Evolutionary conservation across 2,797 vertebrate genomes (phyloP), one percentile per base, ranked within the genome.

Genomic region (Gymnothorax reevesii): DNA sequence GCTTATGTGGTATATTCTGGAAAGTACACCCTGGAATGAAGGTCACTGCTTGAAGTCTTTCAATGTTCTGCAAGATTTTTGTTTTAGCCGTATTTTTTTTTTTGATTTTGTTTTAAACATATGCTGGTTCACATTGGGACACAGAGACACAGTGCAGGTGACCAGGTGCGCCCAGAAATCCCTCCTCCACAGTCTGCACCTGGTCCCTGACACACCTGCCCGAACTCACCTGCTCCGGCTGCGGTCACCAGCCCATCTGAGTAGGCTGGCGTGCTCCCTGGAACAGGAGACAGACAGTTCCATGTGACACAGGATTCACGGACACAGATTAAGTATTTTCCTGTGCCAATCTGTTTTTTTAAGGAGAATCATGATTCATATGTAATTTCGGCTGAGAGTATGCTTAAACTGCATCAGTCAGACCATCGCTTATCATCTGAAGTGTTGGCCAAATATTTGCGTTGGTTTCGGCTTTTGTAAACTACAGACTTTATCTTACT

Each of bases 201-300:
- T 52, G 7, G 9, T 13, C 15, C 12, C 69, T 12, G 8, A 2
- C 49, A 83, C 59, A 55, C 77, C 86, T 88, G 84, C 85, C 88
- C 91, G 83, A 89, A 98, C 97, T 97, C 97, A 98, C 97, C 96
- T 93, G 97, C 94, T 89, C 90, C 93, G 89, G 96, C 92, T 83
- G 95, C 94, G 86, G 96, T 94, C 86, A 91, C 93, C 88, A 96
- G 92, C 83, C 96, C 96, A 90, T 96, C 93, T 27, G 97, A 97
- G 15, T 97, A 97, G 71, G 97, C 97, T 90, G 97, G 97, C 92
- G 95, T 92, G 88, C 93, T 97, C 93, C 96, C 97, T 94, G 92
- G 93, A 95, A 95, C 93, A 27, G 57, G 82, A 8, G 69, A 77
- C 42, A 25, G 64, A 87, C 57, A 84, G 71, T 60, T 71, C 25